phyloP scores from a whole-genome alignment of 2,113 vertebrate species.

The Xerus inauris region DNA sequence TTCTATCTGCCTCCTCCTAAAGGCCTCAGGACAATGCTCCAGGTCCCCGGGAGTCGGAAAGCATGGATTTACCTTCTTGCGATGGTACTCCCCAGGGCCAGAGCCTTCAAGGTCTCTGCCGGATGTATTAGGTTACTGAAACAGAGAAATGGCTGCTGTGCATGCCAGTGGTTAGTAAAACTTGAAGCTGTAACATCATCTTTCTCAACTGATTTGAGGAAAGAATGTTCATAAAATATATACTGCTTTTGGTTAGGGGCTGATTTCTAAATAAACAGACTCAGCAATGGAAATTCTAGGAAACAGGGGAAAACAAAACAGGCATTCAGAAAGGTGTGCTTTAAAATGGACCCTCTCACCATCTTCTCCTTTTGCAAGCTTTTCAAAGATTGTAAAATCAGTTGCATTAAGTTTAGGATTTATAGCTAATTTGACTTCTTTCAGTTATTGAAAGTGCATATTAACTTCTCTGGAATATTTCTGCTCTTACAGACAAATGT shows the following conservation, averaged over 20 bases:
- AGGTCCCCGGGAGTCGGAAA: slow-evolving; percentile 80
- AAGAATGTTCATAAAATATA: slow-evolving; percentile 83
- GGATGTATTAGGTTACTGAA: slow-evolving; percentile 84
- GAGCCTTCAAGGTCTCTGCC: slow-evolving; percentile 77
- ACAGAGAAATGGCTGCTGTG: slow-evolving; percentile 81
- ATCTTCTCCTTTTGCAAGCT: slow-evolving; percentile 30
- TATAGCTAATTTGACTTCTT: slow-evolving; percentile 48
- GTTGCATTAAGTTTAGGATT: slow-evolving; percentile 44
- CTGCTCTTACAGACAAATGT: slow-evolving; percentile 17
- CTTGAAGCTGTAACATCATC: slow-evolving; percentile 82
- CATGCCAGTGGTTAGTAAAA: slow-evolving; percentile 77
- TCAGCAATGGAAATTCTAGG: slow-evolving; percentile 67
- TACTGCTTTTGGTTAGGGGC: slow-evolving; percentile 74
- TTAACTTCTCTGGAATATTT: not conserved
- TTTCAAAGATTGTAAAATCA: slow-evolving; percentile 42
- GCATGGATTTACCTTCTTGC: slow-evolving; percentile 77
- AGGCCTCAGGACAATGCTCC: slow-evolving; percentile 64
- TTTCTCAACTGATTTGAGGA: slow-evolving; percentile 81
- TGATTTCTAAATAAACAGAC: slow-evolving; percentile 83
- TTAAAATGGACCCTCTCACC: slow-evolving; percentile 59
- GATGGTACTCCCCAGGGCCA: slow-evolving; percentile 80
- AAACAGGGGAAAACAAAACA: slow-evolving; percentile 65
- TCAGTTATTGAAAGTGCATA: not conserved
- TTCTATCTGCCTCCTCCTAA: slow-evolving; percentile 61
- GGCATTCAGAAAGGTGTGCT: slow-evolving; percentile 31